Conservation (phyloP, 2,888 invertebrate genomes). For the Sphaerophoria taeniata region DNA sequence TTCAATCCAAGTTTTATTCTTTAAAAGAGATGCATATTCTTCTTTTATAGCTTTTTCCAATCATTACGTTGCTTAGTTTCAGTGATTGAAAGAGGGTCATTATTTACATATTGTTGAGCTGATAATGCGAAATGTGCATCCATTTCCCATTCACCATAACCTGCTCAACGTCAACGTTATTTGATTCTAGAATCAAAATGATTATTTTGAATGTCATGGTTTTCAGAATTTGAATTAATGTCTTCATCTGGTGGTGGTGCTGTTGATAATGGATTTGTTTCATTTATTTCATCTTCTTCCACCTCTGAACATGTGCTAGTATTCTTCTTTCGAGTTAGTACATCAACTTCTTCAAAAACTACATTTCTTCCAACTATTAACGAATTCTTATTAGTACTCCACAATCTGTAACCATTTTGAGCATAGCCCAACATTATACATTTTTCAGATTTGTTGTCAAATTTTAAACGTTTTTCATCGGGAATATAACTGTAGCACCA, state of each 20-base stretch:
- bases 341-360: constrained; percentile 19
- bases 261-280: no score
- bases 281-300: no score
- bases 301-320: constrained; percentile 28
- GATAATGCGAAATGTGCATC: constrained; percentile 37
- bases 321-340: constrained; percentile 7
- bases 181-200: constrained; percentile 1
- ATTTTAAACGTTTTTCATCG: constrained; percentile 7
- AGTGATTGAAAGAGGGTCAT: constrained; percentile 37
- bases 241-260: no score
- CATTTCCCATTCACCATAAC: constrained; percentile 38
- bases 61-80: constrained; percentile 36
- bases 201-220: no score
- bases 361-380: constrained; percentile 37
- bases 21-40: constrained; percentile 64
- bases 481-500: constrained; percentile 38
- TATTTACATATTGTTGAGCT: constrained; percentile 38
- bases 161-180: constrained; percentile 3
- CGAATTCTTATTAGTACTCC: constrained; percentile 14
- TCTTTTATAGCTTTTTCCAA: constrained; percentile 64
- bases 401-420: constrained; percentile 26
- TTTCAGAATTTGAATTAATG: no score
- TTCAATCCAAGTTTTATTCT: constrained; percentile 72
- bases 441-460: constrained; percentile 33
- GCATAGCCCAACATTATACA: constrained; percentile 39